Evolutionary conservation across 2,888 invertebrate species (phyloP), one percentile per base, ranked within the genome.

Genomic region (Tillus elongatus): DNA sequence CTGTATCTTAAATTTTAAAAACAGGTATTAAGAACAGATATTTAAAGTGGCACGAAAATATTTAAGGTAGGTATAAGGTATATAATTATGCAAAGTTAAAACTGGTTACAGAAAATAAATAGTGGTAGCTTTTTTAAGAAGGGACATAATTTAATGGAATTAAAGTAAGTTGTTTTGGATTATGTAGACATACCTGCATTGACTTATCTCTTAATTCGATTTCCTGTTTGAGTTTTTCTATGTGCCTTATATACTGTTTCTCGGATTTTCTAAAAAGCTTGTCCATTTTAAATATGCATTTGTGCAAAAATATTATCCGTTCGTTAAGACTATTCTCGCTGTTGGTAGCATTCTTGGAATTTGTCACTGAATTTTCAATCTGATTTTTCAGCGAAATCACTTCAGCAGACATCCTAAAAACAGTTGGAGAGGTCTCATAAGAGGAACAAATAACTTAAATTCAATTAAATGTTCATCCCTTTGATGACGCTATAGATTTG

Each of bases 231-330:
- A 60, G 32, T 34, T 46, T 53, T 30, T 53, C 48, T 9, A 60
- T 50, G 35, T 55, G 50, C 37, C 51, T 54, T 10, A 47, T 33
- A 39, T 57, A 58, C 26, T 58, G 53, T 33, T 49, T 53, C 40
- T 60, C 58, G 3, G 56, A 52, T 43, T 47, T 56, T 29, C 50
- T 47, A 15, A 55, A 55, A 3, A 56, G 43, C 43, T 46, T 55
- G 24, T 60, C 58, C 54, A 60, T 55, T 48, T 57, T 58, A 3
- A 53, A 51, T n/a, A 58, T 49, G 37, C 56, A 58, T 33, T 51
- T 52, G 40, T 55, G 51, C 2, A 58, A 40, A 28, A 54, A 45
- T 13, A 39, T 13, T 4, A 56, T 43, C 36, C 50, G 51, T 31
- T 54, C 52, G 4, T 51, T 49, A 29, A 37, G 40, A 13, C 15